Base-by-base conservation (phyloP, 37 sponge, comb jelly and placozoan species). In the Crambe crambe region DNA sequence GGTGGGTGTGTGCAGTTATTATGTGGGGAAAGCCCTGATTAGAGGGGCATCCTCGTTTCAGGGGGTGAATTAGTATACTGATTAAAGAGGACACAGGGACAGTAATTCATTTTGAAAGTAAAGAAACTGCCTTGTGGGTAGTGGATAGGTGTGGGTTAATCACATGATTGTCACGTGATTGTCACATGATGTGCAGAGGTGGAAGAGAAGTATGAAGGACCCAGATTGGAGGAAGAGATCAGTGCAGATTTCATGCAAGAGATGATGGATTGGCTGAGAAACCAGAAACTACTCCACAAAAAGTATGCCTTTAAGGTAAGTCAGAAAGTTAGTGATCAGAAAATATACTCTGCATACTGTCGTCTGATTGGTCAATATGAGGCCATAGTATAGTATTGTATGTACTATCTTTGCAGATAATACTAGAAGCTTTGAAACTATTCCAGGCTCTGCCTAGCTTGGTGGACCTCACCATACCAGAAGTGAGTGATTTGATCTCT, bases 301-400 rank as follows among this genome's bases (percentile, higher is more conserved):
- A 98, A 96, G 56, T 98, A 92, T 87, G 92, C 96, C 0, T 98
- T 81, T 80, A 93, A 92, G 82, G 89, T 92, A 31, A 41, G 70
- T 22, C 2, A n/a, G n/a, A n/a, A n/a, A n/a, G n/a, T n/a, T n/a
- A n/a, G n/a, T n/a, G n/a, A n/a, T n/a, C n/a, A n/a, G n/a, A n/a
- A n/a, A n/a, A n/a, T n/a, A n/a, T n/a, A 61, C 30, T 61, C 63
- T 29, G 18, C 6, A 23, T 20, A 23, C n/a, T 61, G 51, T 47
- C 12, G 12, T 12, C 12, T 47, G 51, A n/a, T n/a, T n/a, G n/a
- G n/a, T n/a, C n/a, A n/a, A n/a, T n/a, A n/a, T n/a, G n/a, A n/a
- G n/a, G n/a, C n/a, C n/a, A n/a, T 51, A 51, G 15, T 51, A 51
- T 9, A 15, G 54, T 29, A 8, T 31, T 43, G 26, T 47, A 32